phyloP scores from a whole-genome alignment of 30 jellyfish, hydroid and myxozoan species.

The Nemopilema nomurai region DNA sequence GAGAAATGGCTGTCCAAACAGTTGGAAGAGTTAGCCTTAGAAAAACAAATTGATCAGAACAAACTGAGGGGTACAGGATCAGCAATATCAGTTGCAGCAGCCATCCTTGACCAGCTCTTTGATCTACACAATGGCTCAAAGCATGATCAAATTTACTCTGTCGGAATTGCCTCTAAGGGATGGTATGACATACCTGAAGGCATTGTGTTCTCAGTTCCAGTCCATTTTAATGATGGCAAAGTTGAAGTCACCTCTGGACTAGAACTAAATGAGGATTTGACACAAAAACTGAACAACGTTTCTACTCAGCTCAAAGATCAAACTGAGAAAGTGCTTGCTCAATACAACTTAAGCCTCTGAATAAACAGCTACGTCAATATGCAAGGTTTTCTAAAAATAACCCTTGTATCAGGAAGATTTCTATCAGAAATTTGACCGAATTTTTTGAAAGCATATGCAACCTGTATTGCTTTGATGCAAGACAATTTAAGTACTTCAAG shows the following conservation, averaged over 20 bases:
- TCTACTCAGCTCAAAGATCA: conserved; percentile 37
- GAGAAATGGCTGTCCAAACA: conserved; percentile 73
- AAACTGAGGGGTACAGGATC: conserved; percentile 1
- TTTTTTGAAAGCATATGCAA: neutral
- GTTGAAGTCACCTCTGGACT: conserved; percentile 44
- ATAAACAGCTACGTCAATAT: too few relatives aligned
- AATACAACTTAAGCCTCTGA: conserved; percentile 1
- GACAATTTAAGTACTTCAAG: too few relatives aligned
- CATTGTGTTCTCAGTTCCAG: conserved; percentile 86
- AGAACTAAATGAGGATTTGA: conserved; percentile 33
- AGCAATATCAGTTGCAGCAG: conserved; percentile 72
- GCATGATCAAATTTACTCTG: conserved; percentile 50
- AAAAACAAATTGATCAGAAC: conserved; percentile 13
- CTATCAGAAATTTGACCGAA: too few relatives aligned
- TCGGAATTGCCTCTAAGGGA: conserved; percentile 87
- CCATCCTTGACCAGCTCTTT: conserved; percentile 75
- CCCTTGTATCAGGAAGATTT: too few relatives aligned
- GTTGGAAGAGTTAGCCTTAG: conserved; percentile 16
- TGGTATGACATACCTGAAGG: conserved; percentile 90
- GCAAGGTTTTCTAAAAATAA: too few relatives aligned
- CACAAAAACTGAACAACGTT: conserved; percentile 21
- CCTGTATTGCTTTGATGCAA: too few relatives aligned
- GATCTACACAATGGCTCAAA: conserved; percentile 66
- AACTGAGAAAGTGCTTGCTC: conserved; percentile 40
- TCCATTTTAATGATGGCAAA: conserved; percentile 22